These are phyloP conservation scores for Scolopax mira DNA, from an alignment of 2,113 vertebrate genomes.

Conservation along the genomic window DNA sequence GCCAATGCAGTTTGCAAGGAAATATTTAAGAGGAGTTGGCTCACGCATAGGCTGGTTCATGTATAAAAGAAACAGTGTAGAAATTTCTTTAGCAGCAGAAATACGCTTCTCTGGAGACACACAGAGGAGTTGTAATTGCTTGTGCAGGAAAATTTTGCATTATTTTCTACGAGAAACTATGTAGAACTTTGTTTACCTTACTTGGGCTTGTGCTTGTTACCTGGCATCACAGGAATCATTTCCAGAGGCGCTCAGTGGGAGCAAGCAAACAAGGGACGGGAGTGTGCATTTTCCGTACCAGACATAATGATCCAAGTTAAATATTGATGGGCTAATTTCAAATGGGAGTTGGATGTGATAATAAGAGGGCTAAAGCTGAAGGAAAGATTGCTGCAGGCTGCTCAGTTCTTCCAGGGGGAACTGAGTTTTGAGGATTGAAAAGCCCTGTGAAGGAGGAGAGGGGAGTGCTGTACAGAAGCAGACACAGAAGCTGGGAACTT, in stretches of 20 bases:
- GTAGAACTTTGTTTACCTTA: not conserved
- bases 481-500: not conserved
- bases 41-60: not conserved
- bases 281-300: not conserved
- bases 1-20: not conserved
- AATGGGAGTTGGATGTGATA: not conserved
- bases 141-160: not conserved
- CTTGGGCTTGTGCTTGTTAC: not conserved
- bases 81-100: not conserved
- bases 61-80: not conserved
- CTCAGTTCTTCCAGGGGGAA: not conserved
- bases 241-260: not conserved
- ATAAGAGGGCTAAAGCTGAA: slow-evolving; percentile 7
- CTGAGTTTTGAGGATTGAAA: not conserved
- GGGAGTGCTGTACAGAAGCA: not conserved
- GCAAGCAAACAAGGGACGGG: not conserved
- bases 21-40: not conserved
- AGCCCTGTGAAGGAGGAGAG: not conserved
- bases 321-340: slow-evolving; percentile 50
- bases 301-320: slow-evolving; percentile 21
- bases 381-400: not conserved
- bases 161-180: not conserved
- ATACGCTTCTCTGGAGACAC: not conserved
- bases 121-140: not conserved
- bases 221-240: not conserved